Evolutionary conservation across 2,797 vertebrate genomes (phyloP).

Genomic region (Macrochelys suwanniensis): DNA sequence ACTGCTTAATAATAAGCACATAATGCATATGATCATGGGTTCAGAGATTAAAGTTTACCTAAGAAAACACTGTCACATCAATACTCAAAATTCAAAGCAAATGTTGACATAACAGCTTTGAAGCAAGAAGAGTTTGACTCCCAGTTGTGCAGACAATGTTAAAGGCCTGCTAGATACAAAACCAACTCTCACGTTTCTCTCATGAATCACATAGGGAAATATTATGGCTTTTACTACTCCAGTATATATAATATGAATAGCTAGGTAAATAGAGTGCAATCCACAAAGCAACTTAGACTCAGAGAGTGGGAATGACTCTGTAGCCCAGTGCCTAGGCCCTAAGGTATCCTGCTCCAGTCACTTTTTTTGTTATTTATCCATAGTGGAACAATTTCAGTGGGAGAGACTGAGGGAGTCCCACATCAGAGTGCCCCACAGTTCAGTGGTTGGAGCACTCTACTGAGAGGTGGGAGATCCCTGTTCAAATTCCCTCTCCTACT

Average conservation of each 20-base stretch:
- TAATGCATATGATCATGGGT: neutral
- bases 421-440: neutral
- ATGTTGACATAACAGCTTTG: neutral
- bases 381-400: neutral
- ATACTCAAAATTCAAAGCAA: neutral
- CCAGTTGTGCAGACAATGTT: neutral
- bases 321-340: neutral
- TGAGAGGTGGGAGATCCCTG: neutral
- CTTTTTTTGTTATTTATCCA: neutral
- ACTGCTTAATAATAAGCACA: neutral
- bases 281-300: neutral
- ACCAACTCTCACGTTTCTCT: neutral
- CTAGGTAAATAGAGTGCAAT: rapidly evolving
- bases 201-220: neutral
- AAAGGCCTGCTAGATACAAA: neutral
- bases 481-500: neutral
- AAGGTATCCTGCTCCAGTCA: neutral
- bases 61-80: neutral
- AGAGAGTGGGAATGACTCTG: neutral
- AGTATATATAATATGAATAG: neutral
- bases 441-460: neutral
- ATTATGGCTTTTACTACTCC: neutral
- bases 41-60: neutral
- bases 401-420: neutral
- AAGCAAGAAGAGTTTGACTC: neutral